Conservation (phyloP, 2,113 vertebrate genomes). For the Atractosteus spatula region DNA sequence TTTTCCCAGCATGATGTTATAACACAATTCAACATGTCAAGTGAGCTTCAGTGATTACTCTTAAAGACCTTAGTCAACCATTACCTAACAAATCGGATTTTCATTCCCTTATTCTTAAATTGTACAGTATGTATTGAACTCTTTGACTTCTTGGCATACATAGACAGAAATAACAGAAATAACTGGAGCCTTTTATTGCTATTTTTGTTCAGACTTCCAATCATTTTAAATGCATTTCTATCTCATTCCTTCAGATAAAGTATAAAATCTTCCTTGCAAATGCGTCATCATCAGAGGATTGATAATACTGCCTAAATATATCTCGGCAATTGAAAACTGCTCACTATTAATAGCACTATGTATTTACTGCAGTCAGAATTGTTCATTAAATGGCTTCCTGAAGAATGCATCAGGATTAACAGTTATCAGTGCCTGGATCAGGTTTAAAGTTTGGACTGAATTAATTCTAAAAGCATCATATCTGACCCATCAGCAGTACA, state of each 20-base stretch:
- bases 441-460: too few species aligned
- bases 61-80: too few species aligned
- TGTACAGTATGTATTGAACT: too few species aligned
- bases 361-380: slow-evolving; percentile 49
- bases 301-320: slow-evolving; percentile 68
- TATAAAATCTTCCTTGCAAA: slow-evolving; percentile 49
- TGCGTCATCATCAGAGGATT: slow-evolving; percentile 61
- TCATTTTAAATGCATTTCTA: slow-evolving; percentile 24
- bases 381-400: slow-evolving; percentile 41
- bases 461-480: too few species aligned
- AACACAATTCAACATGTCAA: too few species aligned
- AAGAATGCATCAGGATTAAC: background rate
- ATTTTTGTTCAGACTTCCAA: slow-evolving; percentile 1
- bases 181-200: background rate
- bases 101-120: too few species aligned
- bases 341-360: slow-evolving; percentile 59
- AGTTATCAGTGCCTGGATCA: slow-evolving; percentile 8
- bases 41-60: too few species aligned
- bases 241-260: slow-evolving; percentile 37
- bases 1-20: too few species aligned
- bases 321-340: slow-evolving; percentile 53
- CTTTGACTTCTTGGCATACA: background rate
- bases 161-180: background rate
- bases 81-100: too few species aligned
- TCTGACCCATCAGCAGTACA: too few species aligned